A percentile compares a stretch with the other conserved stretches of the same genome.
phyloP scores from a whole-genome alignment of 2,113 vertebrate genomes.

The Hyaena hyaena region DNA sequence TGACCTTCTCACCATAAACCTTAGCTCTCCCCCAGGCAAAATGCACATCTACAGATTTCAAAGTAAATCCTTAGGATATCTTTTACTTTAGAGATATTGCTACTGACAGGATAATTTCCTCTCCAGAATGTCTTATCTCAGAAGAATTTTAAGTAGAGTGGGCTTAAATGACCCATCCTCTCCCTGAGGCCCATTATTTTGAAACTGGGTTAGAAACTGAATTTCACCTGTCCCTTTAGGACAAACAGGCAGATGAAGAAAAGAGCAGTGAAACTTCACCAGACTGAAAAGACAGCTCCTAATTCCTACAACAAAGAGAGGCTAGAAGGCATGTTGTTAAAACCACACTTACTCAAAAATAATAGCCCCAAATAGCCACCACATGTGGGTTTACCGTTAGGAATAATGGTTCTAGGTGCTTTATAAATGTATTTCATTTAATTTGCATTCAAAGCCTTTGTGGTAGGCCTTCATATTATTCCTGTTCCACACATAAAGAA shows the following conservation, averaged over 20 bases:
- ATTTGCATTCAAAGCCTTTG: neutral
- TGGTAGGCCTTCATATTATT: neutral
- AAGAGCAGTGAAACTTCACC: neutral
- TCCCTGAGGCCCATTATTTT: neutral
- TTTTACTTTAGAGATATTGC: conserved; percentile 4
- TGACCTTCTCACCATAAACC: neutral
- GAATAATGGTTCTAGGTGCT: neutral
- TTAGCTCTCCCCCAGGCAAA: neutral
- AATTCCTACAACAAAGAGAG: conserved; percentile 29
- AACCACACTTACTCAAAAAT: conserved; percentile 10
- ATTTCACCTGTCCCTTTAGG: conserved; percentile 24
- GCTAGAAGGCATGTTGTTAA: neutral
- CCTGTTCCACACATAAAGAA: neutral
- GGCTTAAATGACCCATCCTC: neutral
- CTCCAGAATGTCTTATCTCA: neutral
- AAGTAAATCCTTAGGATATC: neutral
- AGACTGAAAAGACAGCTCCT: neutral
- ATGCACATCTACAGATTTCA: neutral
- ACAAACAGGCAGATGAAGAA: neutral
- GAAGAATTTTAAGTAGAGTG: conserved; percentile 53
- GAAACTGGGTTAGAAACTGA: neutral
- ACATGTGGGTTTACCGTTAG: neutral
- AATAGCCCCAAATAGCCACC: conserved; percentile 6
- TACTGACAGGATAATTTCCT: conserved; percentile 29
- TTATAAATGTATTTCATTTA: neutral